Evolutionary conservation across 2,888 invertebrate species (phyloP).

Genomic region (Apodemia duryi): DNA sequence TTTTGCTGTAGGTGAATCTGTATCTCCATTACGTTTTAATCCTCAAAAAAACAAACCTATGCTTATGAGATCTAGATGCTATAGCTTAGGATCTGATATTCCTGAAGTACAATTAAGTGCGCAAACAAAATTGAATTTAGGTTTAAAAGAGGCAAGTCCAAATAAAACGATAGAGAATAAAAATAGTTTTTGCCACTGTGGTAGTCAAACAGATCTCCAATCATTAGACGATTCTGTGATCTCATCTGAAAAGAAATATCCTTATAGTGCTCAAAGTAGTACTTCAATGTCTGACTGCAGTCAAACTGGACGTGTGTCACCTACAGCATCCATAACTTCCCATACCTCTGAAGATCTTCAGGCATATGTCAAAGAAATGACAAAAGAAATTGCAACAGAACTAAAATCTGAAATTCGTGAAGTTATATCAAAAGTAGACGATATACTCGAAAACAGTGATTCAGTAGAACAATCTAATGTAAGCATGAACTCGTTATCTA

Average conservation of each 20-base stretch:
- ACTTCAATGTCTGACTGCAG: conserved; percentile 77
- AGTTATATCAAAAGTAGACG: conserved; percentile 89
- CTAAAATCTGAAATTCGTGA: conserved; percentile 90
- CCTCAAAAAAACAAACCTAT: conserved; percentile 49
- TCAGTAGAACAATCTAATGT: conserved; percentile 74
- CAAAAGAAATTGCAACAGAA: conserved; percentile 88
- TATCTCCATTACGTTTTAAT: conserved; percentile 63
- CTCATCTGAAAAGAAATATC: conserved; percentile 67
- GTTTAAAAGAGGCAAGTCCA: conserved; percentile 75
- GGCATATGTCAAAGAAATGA: conserved; percentile 88
- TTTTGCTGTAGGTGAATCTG: conserved; percentile 85
- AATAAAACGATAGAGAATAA: conserved; percentile 52
- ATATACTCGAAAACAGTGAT: conserved; percentile 86
- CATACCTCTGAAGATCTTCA: conserved; percentile 83
- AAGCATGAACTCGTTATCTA: conserved; percentile 75
- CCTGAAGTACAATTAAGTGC: conserved; percentile 80
- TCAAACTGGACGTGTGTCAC: conserved; percentile 76
- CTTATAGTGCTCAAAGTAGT: conserved; percentile 66
- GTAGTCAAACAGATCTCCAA: conserved; percentile 85
- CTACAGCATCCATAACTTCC: conserved; percentile 73
- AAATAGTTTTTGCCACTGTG: conserved; percentile 82
- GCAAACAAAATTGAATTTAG: conserved; percentile 82
- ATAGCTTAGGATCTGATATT: conserved; percentile 81
- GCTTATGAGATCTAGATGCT: conserved; percentile 77
- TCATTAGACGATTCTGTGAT: conserved; percentile 80